Base-by-base conservation (phyloP, 2,888 invertebrate genomes). In the Ditula angustiorana region DNA sequence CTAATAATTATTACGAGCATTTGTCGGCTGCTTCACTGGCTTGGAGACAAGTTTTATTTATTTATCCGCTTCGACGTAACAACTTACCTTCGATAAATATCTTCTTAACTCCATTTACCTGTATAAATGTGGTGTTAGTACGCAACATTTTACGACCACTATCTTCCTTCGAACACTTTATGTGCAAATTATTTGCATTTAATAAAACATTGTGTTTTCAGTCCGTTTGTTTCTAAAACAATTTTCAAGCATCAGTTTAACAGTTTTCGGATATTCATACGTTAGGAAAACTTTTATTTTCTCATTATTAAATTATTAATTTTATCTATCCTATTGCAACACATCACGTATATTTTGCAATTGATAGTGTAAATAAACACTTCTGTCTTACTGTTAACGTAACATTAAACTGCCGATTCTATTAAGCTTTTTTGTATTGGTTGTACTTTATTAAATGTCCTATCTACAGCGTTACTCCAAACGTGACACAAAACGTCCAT, bases 1-100 rank as follows among this genome's bases (percentile, higher is more conserved):
- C n/a, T n/a, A n/a, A n/a, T n/a, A n/a, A n/a, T n/a, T n/a, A n/a
- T n/a, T n/a, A n/a, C n/a, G n/a, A n/a, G n/a, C n/a, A n/a, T n/a
- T n/a, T n/a, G n/a, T n/a, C n/a, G n/a, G n/a, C n/a, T n/a, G n/a
- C n/a, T n/a, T n/a, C n/a, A n/a, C n/a, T n/a, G n/a, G n/a, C n/a
- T n/a, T n/a, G n/a, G n/a, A n/a, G n/a, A n/a, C n/a, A n/a, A n/a
- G n/a, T n/a, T n/a, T n/a, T n/a, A n/a, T n/a, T n/a, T n/a, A n/a
- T n/a, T n/a, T n/a, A n/a, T n/a, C n/a, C n/a, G n/a, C n/a, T n/a
- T n/a, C n/a, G n/a, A n/a, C n/a, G n/a, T 3, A 11, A n/a, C 2
- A 10, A 63, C 64, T 64, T 64, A 64, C 64, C 58, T 53, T 64
- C 63, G 23, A 64, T 64, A 24, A 46, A 59, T 46, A 64, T 64